These are phyloP conservation scores for Nomada ruficornis DNA, from an alignment of 2,888 invertebrate genomes.

Conservation along the genomic window DNA sequence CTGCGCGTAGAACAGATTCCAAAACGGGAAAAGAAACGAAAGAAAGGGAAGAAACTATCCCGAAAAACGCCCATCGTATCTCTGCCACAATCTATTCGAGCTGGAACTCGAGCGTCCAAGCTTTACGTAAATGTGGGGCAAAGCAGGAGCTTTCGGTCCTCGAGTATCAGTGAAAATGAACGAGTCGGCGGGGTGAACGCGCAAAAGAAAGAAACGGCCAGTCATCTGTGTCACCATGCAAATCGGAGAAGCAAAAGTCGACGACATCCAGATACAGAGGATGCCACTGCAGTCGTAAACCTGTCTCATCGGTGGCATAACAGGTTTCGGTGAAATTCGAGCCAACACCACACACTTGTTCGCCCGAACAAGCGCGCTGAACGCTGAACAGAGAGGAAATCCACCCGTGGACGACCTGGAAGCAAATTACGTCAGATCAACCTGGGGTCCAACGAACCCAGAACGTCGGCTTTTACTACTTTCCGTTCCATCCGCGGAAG, in stretches of 20 bases:
- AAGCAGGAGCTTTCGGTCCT: background rate
- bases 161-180: background rate
- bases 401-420: conserved; percentile 73
- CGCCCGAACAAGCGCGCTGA: conserved; percentile 33
- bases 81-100: background rate
- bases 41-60: too few relatives aligned
- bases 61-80: too few relatives aligned
- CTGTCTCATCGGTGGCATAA: conserved; percentile 70
- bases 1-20: background rate
- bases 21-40: too few relatives aligned
- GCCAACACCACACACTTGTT: conserved; percentile 49
- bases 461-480: conserved; percentile 63
- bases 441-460: conserved; percentile 73
- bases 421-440: conserved; percentile 73
- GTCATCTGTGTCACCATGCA: conserved; percentile 64
- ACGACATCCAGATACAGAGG: conserved; percentile 64
- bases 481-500: conserved; percentile 51
- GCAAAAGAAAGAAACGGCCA: background rate
- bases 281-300: conserved; percentile 69
- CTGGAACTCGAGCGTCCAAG: background rate
- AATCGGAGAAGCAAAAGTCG: conserved; percentile 66
- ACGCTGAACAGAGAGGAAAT: conserved; percentile 69
- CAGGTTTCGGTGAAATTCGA: conserved; percentile 74
- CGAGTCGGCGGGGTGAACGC: background rate
- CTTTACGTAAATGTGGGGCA: background rate